Base-by-base conservation (phyloP, 2,113 vertebrate species). In the Thomomys bottae region DNA sequence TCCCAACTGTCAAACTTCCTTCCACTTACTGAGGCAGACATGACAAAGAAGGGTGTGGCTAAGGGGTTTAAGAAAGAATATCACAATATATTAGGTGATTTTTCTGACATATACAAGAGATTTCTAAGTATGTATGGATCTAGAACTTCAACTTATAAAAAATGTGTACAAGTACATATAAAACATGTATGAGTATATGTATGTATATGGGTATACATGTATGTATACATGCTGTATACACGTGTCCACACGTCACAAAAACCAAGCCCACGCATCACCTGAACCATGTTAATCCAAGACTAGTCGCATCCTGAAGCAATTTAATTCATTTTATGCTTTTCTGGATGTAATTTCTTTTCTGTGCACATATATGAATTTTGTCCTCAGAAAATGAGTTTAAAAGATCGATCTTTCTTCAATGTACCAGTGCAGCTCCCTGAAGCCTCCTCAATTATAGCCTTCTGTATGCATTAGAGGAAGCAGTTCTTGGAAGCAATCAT, bases 261-360 rank as follows among this genome's bases (percentile, higher is more conserved):
- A 87, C 21, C 1, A 91, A 77, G 15, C 9, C 4, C 34, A 70
- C 30, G 40, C 68, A 28, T 26, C 67, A 70, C 20, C 12, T 21
- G 88, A 28, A 68, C 5, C 70, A 28, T 84, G 23, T 18, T 82
- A 82, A 24, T 42, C 10, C 26, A n/a, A 54, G 11, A 84, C 66
- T 57, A 91, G 84, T 4, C 66, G 20, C 73, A 66, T 67, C 70
- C 84, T 28, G 8, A 70, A 17, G 14, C 17, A 66, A 64, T n/a
- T 71, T 80, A 34, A 75, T 63, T 54, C 6, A 14, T n/a, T 63
- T 49, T 75, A 8, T 76, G 8, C 5, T 34, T 80, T 84, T 81
- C 66, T 45, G 20, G 59, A n/a, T 84, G 49, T 85, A 18, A 87
- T 23, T 63, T 92, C 70, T 80, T 78, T 80, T 78, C 21, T 40